phyloP scores from a whole-genome alignment of 2,888 invertebrate genomes.

The Aporophyla lueneburgensis region DNA sequence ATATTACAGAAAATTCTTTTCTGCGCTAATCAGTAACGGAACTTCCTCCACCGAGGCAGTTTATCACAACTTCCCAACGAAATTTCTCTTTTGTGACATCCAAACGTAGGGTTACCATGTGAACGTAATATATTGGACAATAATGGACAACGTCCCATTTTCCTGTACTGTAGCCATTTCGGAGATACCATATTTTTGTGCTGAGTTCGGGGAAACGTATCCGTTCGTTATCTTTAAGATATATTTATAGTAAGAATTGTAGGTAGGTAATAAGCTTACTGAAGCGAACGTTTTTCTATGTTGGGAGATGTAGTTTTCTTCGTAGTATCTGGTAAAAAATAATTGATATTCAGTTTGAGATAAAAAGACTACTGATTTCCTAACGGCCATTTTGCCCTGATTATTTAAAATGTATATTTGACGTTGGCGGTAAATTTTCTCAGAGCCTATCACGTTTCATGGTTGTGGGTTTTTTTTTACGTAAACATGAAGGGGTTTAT shows the following conservation, averaged over 20 bases:
- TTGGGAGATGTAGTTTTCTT: neutral
- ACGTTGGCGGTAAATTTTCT: neutral
- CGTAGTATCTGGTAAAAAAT: neutral
- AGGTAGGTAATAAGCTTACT: neutral
- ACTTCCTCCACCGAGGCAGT: conserved; percentile 76
- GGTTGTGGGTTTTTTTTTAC: neutral
- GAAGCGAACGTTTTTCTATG: neutral
- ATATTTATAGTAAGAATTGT: conserved; percentile 25
- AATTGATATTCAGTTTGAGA: neutral
- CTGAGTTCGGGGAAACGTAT: conserved; percentile 25
- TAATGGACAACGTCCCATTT: conserved; percentile 52
- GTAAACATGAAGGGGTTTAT: neutral
- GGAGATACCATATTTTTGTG: conserved; percentile 37
- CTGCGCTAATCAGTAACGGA: conserved; percentile 81
- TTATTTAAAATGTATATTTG: neutral
- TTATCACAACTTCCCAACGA: conserved; percentile 80
- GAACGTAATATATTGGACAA: conserved; percentile 50
- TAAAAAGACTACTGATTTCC: neutral
- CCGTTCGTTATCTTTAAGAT: conserved; percentile 19
- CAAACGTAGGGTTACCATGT: conserved; percentile 67
- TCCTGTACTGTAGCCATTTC: conserved; percentile 40
- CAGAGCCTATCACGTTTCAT: too few species aligned
- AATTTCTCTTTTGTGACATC: conserved; percentile 78
- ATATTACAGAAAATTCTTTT: conserved; percentile 74
- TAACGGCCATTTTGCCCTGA: neutral